Conservation (phyloP, 2,888 invertebrate species). For the Leucophenga maculata region DNA sequence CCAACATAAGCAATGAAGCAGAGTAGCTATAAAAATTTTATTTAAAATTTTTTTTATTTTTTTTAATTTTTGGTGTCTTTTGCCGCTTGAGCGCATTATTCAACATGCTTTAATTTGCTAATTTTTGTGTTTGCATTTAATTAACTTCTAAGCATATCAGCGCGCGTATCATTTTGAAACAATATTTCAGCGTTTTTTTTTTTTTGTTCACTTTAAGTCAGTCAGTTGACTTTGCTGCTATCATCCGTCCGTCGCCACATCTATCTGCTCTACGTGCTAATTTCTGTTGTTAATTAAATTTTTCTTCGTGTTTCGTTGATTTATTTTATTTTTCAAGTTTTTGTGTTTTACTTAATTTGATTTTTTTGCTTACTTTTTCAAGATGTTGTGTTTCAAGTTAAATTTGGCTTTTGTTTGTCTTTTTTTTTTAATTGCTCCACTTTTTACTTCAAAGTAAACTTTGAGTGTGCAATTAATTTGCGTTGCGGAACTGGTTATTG, state of each 20-base stretch:
- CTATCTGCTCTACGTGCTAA: slow-evolving; percentile 40
- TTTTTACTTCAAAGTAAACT: slow-evolving; percentile 23
- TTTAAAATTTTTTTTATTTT: neutral
- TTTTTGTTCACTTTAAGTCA: slow-evolving; percentile 24
- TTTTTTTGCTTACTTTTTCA: neutral
- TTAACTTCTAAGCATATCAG: slow-evolving; percentile 48
- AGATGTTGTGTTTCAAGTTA: neutral
- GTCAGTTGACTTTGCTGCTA: slow-evolving; percentile 6
- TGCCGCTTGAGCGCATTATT: slow-evolving; percentile 2
- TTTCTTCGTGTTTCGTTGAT: neutral
- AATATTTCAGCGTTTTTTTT: slow-evolving; percentile 46
- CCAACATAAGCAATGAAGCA: too few species aligned
- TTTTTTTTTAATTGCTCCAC: slow-evolving; percentile 25
- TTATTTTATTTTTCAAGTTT: slow-evolving; percentile 25
- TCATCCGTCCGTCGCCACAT: neutral
- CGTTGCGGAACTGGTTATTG: slow-evolving; percentile 28
- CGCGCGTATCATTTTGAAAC: neutral
- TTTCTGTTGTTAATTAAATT: slow-evolving; percentile 47
- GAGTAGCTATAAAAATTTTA: too few species aligned
- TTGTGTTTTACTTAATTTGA: slow-evolving; percentile 22
- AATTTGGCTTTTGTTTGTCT: slow-evolving; percentile 22
- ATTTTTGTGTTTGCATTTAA: slow-evolving; percentile 56
- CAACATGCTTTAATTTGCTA: neutral
- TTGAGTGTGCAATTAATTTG: slow-evolving; percentile 48
- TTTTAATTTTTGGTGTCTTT: slow-evolving; percentile 24